These are phyloP conservation scores for Oryctes rhinoceros DNA, from an alignment of 1,140 invertebrate species.

Conservation along the genomic window DNA sequence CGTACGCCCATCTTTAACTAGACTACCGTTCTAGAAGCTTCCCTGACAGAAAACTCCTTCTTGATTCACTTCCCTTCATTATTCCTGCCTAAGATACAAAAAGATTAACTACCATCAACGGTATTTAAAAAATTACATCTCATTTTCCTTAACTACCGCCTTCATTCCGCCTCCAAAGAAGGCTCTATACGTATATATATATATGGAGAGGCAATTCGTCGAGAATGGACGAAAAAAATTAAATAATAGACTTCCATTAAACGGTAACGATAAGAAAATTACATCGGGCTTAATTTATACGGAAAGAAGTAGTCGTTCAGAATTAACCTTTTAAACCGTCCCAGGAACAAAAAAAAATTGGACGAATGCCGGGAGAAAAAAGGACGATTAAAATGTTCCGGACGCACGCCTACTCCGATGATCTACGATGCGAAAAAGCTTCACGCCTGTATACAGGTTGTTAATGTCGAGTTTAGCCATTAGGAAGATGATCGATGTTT, in stretches of 20 bases:
- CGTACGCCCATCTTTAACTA: no score
- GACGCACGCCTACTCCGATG: not conserved
- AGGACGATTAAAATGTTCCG: constrained; percentile 13
- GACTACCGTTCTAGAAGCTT: no score
- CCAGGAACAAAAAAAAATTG: constrained; percentile 15
- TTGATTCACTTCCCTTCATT: not conserved
- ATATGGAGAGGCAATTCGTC: not conserved
- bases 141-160: not conserved
- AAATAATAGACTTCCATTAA: not conserved
- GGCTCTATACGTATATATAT: not conserved
- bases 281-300: constrained; percentile 21
- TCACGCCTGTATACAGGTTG: not conserved
- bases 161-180: not conserved
- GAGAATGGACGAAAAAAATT: not conserved
- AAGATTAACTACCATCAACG: not conserved
- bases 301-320: constrained; percentile 7
- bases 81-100: not conserved
- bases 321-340: constrained; percentile 19
- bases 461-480: no score
- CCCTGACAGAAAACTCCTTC: no score
- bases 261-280: constrained; percentile 14
- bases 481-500: no score
- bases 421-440: constrained; percentile 4
- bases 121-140: not conserved
- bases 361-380: not conserved